phyloP scores from a whole-genome alignment of 2,113 vertebrate species.

The Mesitornis unicolor region DNA sequence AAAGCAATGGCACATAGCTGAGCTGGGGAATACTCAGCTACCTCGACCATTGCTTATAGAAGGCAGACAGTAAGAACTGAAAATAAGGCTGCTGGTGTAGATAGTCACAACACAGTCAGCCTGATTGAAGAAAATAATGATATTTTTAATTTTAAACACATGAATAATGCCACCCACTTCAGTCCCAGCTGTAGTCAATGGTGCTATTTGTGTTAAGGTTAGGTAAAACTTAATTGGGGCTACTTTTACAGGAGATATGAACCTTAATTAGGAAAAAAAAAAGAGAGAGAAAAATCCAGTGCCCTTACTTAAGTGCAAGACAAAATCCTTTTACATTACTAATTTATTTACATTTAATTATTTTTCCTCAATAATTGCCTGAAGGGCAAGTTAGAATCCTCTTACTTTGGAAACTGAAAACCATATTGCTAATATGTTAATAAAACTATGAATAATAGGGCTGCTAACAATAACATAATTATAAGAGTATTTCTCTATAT shows the following conservation, averaged over 20 bases:
- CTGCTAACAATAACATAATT: neutral
- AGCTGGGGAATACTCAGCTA: neutral
- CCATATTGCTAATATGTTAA: neutral
- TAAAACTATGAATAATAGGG: neutral
- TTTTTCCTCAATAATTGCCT: neutral
- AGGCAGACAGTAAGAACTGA: neutral
- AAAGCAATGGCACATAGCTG: neutral
- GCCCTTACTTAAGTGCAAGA: neutral
- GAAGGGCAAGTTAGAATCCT: neutral
- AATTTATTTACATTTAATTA: constrained; percentile 47
- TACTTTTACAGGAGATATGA: neutral
- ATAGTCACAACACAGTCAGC: neutral
- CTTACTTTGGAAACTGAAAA: neutral
- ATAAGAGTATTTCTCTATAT: neutral
- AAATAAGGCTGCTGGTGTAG: neutral
- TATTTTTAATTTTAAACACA: neutral
- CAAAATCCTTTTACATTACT: neutral
- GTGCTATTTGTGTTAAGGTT: neutral
- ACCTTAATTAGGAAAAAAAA: neutral
- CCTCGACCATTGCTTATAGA: neutral
- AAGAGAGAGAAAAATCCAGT: neutral
- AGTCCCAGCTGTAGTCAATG: neutral
- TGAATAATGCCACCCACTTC: neutral
- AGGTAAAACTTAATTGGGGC: neutral
- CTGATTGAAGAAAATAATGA: neutral